Conservation (phyloP, 2,888 invertebrate species). For the Cataglyphis albicans region DNA sequence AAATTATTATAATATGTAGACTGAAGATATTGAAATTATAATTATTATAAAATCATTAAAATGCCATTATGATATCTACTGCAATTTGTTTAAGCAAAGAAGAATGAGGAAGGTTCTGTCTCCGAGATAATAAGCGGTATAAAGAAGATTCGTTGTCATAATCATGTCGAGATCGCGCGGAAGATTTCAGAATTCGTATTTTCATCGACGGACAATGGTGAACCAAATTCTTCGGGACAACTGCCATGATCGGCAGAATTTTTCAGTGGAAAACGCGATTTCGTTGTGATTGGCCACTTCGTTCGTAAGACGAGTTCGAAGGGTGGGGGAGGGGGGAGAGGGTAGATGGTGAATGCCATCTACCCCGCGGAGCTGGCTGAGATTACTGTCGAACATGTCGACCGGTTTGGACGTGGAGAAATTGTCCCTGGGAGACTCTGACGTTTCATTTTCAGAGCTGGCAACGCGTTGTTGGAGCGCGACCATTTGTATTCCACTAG, state of each 20-base stretch:
- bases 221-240: constrained; percentile 55
- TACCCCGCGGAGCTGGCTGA: constrained; percentile 64
- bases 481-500: constrained; percentile 63
- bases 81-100: background rate
- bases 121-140: background rate
- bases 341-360: constrained; percentile 27
- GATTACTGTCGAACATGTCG: constrained; percentile 76
- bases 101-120: background rate
- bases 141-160: constrained; percentile 27
- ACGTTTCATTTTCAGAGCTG: constrained; percentile 73
- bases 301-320: constrained; percentile 50
- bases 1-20: background rate
- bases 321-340: background rate
- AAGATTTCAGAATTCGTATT: constrained; percentile 41
- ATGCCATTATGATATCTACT: background rate
- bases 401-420: constrained; percentile 70
- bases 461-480: constrained; percentile 38
- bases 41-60: constrained; percentile 1
- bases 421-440: constrained; percentile 70
- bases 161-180: constrained; percentile 32
- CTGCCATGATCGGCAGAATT: constrained; percentile 54
- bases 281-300: constrained; percentile 67
- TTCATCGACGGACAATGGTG: constrained; percentile 30
- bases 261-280: constrained; percentile 64
- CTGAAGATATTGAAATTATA: background rate